Evolutionary conservation across 2,113 vertebrate genomes (phyloP).

Genomic region (Pterocles gutturalis): DNA sequence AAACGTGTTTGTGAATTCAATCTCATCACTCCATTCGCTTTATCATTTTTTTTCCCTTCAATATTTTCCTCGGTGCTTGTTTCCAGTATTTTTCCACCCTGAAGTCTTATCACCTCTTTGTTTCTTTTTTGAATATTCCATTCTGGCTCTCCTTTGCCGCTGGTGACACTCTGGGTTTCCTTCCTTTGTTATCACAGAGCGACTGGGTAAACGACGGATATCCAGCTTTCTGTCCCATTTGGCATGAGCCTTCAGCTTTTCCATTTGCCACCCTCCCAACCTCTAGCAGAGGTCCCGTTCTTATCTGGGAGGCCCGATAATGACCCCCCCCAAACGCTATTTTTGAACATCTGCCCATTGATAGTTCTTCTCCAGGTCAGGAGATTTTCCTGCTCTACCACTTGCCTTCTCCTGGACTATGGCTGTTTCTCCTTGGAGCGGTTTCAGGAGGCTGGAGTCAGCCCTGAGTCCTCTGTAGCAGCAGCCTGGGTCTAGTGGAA

Average conservation of each 20-base stretch:
- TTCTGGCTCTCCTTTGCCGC: neutral
- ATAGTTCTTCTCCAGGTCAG: neutral
- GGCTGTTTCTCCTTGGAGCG: neutral
- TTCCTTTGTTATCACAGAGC: slow-evolving; percentile 20
- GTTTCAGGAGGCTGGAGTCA: neutral
- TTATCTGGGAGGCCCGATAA: neutral
- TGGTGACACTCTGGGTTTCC: neutral
- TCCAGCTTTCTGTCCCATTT: neutral
- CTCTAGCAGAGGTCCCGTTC: neutral
- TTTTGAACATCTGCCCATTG: neutral
- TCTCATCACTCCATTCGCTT: neutral
- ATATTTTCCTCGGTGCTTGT: neutral
- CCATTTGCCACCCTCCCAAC: neutral
- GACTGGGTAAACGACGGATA: neutral
- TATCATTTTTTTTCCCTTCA: neutral
- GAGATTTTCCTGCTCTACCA: neutral
- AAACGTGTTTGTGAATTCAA: neutral
- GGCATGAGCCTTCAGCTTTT: slow-evolving; percentile 15
- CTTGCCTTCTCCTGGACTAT: neutral
- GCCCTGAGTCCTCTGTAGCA: neutral
- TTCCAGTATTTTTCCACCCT: slow-evolving; percentile 21
- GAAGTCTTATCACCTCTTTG: slow-evolving; percentile 18
- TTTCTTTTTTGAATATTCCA: neutral
- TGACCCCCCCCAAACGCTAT: neutral
- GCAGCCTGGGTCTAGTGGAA: neutral